Evolutionary conservation across 2,113 vertebrate species (phyloP), one percentile per base, ranked within the genome.

Genomic region (Mohoua ochrocephala): DNA sequence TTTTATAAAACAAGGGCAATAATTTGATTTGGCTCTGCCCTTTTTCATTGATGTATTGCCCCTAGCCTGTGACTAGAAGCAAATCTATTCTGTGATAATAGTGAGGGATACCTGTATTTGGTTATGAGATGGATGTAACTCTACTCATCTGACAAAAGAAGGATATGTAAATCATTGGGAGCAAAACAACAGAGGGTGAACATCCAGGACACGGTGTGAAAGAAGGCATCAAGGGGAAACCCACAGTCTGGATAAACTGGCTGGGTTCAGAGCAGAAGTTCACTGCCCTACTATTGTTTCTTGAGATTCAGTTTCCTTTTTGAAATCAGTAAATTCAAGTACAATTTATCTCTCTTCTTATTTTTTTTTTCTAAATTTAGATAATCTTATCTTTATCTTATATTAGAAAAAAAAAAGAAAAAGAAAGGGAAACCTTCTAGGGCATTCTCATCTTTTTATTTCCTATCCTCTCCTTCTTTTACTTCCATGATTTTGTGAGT

Each of bases 371-470:
- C 37, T 42, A 13, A 27, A 31, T 63, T 47, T 49, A 20, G 6
- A 44, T 17, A 63, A 16, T 20, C 1, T 8, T 56, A 18, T 27
- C 0, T 52, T 67, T 74, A 15, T 21, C 10, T 24, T 17, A 28
- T 23, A 28, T 33, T 19, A 9, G 31, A 31, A 44, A 28, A 4
- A 14, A 52, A 33, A 39, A 7, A 30, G 45, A 31, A 11, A 37
- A 17, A 19, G 7, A 13, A 23, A 18, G 0, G 1, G 1, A 42
- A 59, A 80, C 4, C 3, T 61, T 69, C 18, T 49, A 22, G 3
- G 2, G 1, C 1, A 4, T 56, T 63, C 35, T 20, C 1, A 3
- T 31, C 2, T 35, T 82, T 49, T 75, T 26, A 4, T 45, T 68
- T 74, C 7, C 6, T 33, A 20, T 35, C 3, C 3, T 45, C 3